phyloP scores from a whole-genome alignment of 2,113 vertebrate species.

The Crotalus helleri region DNA sequence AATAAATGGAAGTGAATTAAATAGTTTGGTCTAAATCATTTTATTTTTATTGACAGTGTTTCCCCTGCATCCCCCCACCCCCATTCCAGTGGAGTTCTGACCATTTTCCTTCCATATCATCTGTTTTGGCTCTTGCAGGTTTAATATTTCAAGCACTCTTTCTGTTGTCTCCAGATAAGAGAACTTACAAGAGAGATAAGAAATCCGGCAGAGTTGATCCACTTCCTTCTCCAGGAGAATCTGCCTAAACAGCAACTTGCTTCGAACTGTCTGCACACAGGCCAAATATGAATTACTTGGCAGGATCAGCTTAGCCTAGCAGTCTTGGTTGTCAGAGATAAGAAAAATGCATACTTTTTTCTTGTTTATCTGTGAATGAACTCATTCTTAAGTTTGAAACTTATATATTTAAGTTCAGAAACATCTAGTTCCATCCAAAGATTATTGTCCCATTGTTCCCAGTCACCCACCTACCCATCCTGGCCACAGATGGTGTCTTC shows the following conservation, averaged over 20 bases:
- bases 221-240: background rate
- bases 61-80: background rate
- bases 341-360: background rate
- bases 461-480: background rate
- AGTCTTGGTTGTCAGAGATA: background rate
- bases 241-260: background rate
- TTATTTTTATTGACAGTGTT: constrained; percentile 13
- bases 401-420: background rate
- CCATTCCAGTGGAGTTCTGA: background rate
- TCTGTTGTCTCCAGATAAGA: background rate
- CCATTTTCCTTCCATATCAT: background rate
- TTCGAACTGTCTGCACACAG: background rate
- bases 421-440: background rate
- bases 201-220: background rate
- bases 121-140: background rate
- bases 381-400: background rate
- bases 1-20: constrained; percentile 77
- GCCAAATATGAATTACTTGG: background rate
- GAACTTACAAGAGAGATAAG: background rate
- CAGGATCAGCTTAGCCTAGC: background rate
- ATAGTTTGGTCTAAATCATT: constrained; percentile 47
- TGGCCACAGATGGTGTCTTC: background rate
- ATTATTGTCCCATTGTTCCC: background rate
- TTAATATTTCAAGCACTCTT: background rate
- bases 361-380: background rate